phyloP scores from a whole-genome alignment of 2,797 vertebrate genomes.

The Xenentodon cancila region DNA sequence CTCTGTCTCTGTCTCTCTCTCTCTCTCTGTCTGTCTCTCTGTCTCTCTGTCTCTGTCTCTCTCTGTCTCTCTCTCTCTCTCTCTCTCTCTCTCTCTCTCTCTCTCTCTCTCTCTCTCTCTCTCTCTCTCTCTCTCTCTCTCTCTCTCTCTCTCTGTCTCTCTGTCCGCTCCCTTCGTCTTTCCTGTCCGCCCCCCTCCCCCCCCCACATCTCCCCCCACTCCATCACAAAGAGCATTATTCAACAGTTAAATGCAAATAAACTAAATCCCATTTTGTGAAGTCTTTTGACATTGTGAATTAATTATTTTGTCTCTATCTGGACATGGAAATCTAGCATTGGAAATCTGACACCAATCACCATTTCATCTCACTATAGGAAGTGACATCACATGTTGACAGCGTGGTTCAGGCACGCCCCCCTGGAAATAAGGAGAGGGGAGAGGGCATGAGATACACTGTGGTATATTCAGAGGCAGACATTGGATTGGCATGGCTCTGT shows the following conservation, averaged over 20 bases:
- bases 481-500: constrained; percentile 69
- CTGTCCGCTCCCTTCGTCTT: constrained; percentile 37
- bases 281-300: constrained; percentile 44
- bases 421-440: constrained; percentile 66
- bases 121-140: no score
- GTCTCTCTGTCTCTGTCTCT: no score
- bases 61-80: no score
- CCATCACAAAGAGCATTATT: no score
- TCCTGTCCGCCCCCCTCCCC: constrained; percentile 14
- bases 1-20: no score
- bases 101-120: no score
- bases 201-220: no score
- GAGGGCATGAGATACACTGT: constrained; percentile 70
- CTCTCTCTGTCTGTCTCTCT: no score
- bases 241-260: no score
- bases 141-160: no score
- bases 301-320: constrained; percentile 30
- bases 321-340: not conserved
- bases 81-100: no score
- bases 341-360: constrained; percentile 5
- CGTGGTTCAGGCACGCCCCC: constrained; percentile 72
- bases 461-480: constrained; percentile 63
- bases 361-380: constrained; percentile 68
- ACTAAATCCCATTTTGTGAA: constrained; percentile 57
- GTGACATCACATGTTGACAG: constrained; percentile 83